A percentile compares a stretch with the other conserved stretches of the same genome.
Evolutionary conservation across 2,797 vertebrate genomes (phyloP).

Genomic region (Lindbergichthys nudifrons): DNA sequence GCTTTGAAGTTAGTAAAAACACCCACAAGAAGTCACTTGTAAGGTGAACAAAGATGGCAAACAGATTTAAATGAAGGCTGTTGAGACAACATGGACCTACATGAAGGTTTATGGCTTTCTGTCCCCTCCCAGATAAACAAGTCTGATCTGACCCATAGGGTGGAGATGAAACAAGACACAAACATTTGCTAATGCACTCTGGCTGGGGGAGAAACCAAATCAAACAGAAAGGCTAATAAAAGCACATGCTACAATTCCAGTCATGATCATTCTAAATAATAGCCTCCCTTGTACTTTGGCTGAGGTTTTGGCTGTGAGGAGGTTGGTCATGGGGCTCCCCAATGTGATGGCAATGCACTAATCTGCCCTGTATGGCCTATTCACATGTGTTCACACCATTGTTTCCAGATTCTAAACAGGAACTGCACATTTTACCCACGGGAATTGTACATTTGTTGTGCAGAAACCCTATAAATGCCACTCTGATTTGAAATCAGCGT

Average conservation of each 20-base stretch:
- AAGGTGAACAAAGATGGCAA: constrained; percentile 74
- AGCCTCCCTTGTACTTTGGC: constrained; percentile 73
- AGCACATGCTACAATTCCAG: constrained; percentile 54
- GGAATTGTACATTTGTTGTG: constrained; percentile 54
- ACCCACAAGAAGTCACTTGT: constrained; percentile 57
- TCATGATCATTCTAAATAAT: constrained; percentile 70
- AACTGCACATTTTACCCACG: constrained; percentile 63
- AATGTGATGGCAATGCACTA: constrained; percentile 75
- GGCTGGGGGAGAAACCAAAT: constrained; percentile 23
- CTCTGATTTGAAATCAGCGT: constrained; percentile 33
- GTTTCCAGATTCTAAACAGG: constrained; percentile 76
- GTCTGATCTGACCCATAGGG: constrained; percentile 51
- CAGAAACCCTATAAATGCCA: constrained; percentile 52
- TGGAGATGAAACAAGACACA: constrained; percentile 43
- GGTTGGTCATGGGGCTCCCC: constrained; percentile 78
- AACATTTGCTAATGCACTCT: constrained; percentile 40
- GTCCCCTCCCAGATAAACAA: constrained; percentile 67
- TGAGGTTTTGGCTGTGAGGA: constrained; percentile 68
- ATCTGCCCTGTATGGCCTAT: constrained; percentile 76
- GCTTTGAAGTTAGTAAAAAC: constrained; percentile 63
- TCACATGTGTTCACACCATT: constrained; percentile 78
- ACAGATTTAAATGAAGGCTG: constrained; percentile 76
- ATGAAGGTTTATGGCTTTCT: constrained; percentile 67
- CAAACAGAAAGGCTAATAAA: constrained; percentile 48
- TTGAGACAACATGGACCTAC: constrained; percentile 61